Conservation (phyloP, 2,113 vertebrate genomes). For the Haliaeetus leucogaster region DNA sequence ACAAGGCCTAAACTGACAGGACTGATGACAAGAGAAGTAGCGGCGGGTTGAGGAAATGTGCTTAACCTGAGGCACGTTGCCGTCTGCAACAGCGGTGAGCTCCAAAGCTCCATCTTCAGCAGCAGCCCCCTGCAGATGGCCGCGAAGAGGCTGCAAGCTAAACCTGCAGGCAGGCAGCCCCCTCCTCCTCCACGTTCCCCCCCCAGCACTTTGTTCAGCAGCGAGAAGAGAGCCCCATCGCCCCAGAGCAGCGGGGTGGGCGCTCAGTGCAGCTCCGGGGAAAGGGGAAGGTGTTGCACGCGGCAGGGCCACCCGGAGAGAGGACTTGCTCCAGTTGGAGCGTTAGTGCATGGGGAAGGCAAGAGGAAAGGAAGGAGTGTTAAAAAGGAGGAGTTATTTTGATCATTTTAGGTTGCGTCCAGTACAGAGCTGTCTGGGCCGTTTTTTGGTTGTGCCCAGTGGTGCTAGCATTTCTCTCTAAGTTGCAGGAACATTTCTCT, state of each 20-base stretch:
- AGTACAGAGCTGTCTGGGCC: background rate
- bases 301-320: background rate
- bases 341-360: background rate
- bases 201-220: background rate
- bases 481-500: background rate
- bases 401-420: background rate
- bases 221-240: background rate
- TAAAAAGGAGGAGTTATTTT: background rate
- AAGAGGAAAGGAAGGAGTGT: background rate
- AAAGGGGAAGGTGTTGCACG: background rate
- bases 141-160: background rate
- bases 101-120: background rate
- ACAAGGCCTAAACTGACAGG: background rate
- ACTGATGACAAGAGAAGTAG: background rate
- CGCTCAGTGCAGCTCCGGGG: accelerated
- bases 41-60: background rate
- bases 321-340: background rate
- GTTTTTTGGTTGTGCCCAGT: background rate
- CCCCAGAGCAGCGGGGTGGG: background rate
- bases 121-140: background rate
- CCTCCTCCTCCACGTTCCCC: background rate
- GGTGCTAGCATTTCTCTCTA: background rate
- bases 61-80: accelerated
- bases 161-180: background rate
- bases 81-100: accelerated